These are phyloP conservation scores for Fistularia commersonii DNA, from an alignment of 2,797 vertebrate species.

Conservation along the genomic window DNA sequence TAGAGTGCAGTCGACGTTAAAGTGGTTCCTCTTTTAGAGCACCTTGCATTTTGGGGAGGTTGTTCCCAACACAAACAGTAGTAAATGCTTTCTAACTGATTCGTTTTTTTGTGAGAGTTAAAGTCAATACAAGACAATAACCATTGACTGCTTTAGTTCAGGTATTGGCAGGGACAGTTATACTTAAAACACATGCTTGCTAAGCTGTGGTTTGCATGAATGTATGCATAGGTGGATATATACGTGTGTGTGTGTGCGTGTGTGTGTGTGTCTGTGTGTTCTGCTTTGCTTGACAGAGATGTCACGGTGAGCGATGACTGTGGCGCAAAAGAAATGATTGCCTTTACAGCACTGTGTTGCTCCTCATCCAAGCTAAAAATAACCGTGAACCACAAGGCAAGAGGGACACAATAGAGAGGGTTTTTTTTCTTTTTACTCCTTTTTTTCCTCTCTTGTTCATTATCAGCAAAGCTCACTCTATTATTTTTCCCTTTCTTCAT, in stretches of 20 bases:
- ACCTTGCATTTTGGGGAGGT: no score
- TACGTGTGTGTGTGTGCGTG: slow-evolving; percentile 11
- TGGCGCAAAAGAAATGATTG: slow-evolving; percentile 64
- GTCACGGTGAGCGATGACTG: slow-evolving; percentile 55
- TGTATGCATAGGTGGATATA: slow-evolving; percentile 5
- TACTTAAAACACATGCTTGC: slow-evolving; percentile 3
- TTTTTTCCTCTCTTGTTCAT: slow-evolving; percentile 24
- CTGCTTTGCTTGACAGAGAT: slow-evolving; percentile 51
- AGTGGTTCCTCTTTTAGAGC: no score
- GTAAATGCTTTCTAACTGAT: no score
- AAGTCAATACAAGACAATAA: no score
- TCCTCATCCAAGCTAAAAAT: slow-evolving; percentile 73
- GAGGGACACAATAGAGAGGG: slow-evolving; percentile 42
- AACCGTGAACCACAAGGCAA: slow-evolving; percentile 61
- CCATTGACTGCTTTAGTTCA: no score
- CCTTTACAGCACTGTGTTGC: slow-evolving; percentile 68
- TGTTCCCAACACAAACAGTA: no score
- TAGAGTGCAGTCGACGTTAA: slow-evolving; percentile 1
- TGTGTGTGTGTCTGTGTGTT: slow-evolving; percentile 14
- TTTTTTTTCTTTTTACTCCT: slow-evolving; percentile 16
- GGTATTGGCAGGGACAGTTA: slow-evolving; percentile 6
- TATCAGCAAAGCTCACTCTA: slow-evolving; percentile 34
- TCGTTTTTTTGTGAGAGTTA: no score
- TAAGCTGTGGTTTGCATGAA: neutral
- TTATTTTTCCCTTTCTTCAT: slow-evolving; percentile 39